Base-by-base conservation (phyloP, 2,797 vertebrate genomes). In the Atherinosoma microstoma region DNA sequence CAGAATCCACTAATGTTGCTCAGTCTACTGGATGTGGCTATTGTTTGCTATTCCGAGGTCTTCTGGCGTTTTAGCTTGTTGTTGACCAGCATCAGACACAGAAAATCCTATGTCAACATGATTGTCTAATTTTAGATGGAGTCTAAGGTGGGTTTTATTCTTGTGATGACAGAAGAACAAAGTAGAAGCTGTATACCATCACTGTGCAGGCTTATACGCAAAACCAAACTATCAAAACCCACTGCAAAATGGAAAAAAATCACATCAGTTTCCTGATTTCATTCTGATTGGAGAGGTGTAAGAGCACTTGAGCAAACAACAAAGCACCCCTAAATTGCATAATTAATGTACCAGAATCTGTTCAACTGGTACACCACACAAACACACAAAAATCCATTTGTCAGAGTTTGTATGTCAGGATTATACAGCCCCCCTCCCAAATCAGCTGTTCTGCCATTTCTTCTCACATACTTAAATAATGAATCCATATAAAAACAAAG, bases 281-380 rank as follows among this genome's bases (percentile, higher is more conserved):
- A 32, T 58, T 59, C 42, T 34, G 34, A 27, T 38, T 38, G n/a
- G 1, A 40, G 56, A 71, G n/a, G 16, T 42, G 11, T 32, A 35
- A 38, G 9, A 11, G 36, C 36, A 38, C 34, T 22, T 42, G 67
- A 4, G 49, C 32, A n/a, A 51, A 51, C 47, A 51, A 51, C 47
- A 30, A 72, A 32, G 38, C n/a, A 51, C 32, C n/a, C 45, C 30
- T n/a, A 16, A 15, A 47, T 35, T 15, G 38, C 40, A 34, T 22
- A 34, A 22, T 15, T 0, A 22, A 42, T 70, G 75, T 78, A 80
- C 75, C 77, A 0, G 64, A 74, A 51, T 68, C 66, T 76, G 76
- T 47, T 65, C 54, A 45, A 10, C 34, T 30, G 75, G 58, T 67
- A 34, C 56, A 20, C 32, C 68, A 68, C 64, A 4, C 15, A 40